Evolutionary conservation across 1,140 invertebrate species (phyloP).

Genomic region (Platyscapa corneri): DNA sequence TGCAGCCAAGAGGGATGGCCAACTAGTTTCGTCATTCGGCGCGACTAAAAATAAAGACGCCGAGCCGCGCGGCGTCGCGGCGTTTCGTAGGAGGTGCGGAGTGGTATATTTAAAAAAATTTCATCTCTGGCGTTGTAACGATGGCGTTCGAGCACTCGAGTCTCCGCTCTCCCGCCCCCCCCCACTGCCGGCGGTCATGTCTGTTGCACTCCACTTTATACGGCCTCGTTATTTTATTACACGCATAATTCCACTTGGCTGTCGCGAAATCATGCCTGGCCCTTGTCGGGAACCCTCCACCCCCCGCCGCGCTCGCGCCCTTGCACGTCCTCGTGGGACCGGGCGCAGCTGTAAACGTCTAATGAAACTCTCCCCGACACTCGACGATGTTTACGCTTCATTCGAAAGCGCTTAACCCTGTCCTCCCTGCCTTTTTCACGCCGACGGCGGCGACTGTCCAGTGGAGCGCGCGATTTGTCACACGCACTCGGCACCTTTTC

Average conservation of each 20-base stretch:
- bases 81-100: neutral
- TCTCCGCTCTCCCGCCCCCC: no score
- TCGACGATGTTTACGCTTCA: neutral
- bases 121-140: neutral
- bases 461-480: neutral
- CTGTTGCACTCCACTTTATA: constrained; percentile 35
- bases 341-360: neutral
- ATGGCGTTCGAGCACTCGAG: neutral
- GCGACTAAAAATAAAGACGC: constrained; percentile 11
- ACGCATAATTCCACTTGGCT: constrained; percentile 46
- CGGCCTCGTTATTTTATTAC: constrained; percentile 57
- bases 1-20: neutral
- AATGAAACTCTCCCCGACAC: neutral
- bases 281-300: neutral
- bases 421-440: neutral
- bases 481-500: neutral
- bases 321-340: neutral
- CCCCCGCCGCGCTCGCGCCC: neutral
- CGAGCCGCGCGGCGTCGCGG: no score
- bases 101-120: no score
- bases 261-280: constrained; percentile 13
- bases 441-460: neutral
- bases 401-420: neutral
- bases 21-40: no score
- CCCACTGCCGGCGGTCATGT: neutral